Percentiles rank a stretch among this genome's conserved stretches.
These are phyloP conservation scores for Mola mola DNA, from an alignment of 2,113 vertebrate species.

Conservation along the genomic window DNA sequence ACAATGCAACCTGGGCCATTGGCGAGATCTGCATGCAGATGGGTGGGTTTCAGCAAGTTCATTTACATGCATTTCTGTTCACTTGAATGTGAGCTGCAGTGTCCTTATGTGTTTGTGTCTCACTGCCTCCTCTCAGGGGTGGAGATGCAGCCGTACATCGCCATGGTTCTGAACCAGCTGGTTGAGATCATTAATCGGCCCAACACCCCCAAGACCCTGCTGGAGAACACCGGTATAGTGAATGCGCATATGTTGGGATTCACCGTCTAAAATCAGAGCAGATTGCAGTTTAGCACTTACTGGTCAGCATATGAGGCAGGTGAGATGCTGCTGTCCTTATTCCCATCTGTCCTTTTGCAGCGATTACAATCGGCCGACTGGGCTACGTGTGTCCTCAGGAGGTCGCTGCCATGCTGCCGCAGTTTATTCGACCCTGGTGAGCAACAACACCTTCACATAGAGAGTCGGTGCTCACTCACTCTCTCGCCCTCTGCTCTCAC, in stretches of 20 bases:
- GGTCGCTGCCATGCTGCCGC: slow-evolving; percentile 93
- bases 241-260: neutral
- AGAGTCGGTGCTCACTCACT: too few species aligned
- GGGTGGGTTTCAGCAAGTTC: slow-evolving; percentile 81
- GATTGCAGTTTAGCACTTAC: neutral
- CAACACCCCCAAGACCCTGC: slow-evolving; percentile 94
- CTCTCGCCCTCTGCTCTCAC: too few species aligned
- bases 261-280: neutral
- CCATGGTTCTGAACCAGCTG: slow-evolving; percentile 92
- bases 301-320: neutral
- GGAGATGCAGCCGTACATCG: slow-evolving; percentile 95
- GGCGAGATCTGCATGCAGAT: slow-evolving; percentile 99
- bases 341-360: slow-evolving; percentile 66
- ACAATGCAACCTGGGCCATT: slow-evolving; percentile 97
- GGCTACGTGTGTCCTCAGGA: slow-evolving; percentile 96
- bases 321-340: neutral
- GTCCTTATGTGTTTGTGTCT: neutral
- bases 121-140: slow-evolving; percentile 79
- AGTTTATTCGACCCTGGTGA: slow-evolving; percentile 96
- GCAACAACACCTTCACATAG: too few species aligned
- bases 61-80: neutral
- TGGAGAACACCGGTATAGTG: slow-evolving; percentile 91
- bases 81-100: neutral
- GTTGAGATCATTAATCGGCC: slow-evolving; percentile 96
- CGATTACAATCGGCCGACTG: slow-evolving; percentile 93